These are phyloP conservation scores for Drosophila flavopinicola DNA, from an alignment of 2,888 invertebrate species.

Conservation along the genomic window DNA sequence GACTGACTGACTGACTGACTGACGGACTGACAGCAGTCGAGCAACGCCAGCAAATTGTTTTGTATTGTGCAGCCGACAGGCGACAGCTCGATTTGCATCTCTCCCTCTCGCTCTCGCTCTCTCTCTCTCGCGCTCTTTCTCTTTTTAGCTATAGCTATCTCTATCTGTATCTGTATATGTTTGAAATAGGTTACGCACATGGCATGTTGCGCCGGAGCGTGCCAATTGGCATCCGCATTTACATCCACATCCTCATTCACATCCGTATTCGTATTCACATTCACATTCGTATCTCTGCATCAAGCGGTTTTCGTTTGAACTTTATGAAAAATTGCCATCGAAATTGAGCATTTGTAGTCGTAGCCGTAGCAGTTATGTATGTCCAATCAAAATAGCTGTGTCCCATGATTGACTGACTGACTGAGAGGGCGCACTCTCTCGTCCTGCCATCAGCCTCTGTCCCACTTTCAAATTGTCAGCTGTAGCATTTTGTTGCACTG, in stretches of 20 bases:
- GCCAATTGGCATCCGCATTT: constrained; percentile 63
- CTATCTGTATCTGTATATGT: constrained; percentile 10
- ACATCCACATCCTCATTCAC: constrained; percentile 27
- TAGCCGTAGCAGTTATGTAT: constrained; percentile 18
- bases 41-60: constrained; percentile 72
- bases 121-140: constrained; percentile 15
- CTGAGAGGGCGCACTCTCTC: too few relatives aligned
- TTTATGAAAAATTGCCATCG: constrained; percentile 53
- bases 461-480: constrained; percentile 25
- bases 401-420: constrained; percentile 49
- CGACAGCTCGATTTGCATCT: constrained; percentile 76
- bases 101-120: constrained; percentile 13
- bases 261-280: constrained; percentile 13
- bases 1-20: constrained; percentile 49
- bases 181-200: constrained; percentile 76
- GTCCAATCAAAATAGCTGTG: constrained; percentile 66
- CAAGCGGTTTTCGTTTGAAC: constrained; percentile 27
- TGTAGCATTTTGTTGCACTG: constrained; percentile 37
- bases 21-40: constrained; percentile 33
- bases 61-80: constrained; percentile 67
- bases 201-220: constrained; percentile 52
- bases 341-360: constrained; percentile 42
- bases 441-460: constrained; percentile 38
- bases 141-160: not conserved
- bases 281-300: constrained; percentile 20